phyloP scores from a whole-genome alignment of 2,113 vertebrate species.

The Xiphophorus maculatus region DNA sequence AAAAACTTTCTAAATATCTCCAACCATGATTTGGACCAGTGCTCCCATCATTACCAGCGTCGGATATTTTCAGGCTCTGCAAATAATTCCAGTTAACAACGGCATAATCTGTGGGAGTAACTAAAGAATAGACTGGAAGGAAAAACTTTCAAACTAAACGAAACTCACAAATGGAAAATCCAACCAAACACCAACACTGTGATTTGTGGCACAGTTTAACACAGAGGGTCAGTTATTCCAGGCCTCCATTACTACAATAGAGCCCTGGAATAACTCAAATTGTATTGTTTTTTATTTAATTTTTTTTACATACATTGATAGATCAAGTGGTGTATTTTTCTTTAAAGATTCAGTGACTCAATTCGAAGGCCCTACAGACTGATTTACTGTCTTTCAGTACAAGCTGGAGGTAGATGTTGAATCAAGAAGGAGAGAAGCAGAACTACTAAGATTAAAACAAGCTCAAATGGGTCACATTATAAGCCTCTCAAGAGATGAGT shows the following conservation, averaged over 20 bases:
- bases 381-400: neutral
- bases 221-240: neutral
- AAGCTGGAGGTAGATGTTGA: constrained; percentile 58
- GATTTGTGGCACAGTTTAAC: neutral
- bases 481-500: constrained; percentile 59
- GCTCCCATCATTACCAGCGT: neutral
- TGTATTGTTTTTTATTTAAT: too few relatives aligned
- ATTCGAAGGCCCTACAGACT: neutral
- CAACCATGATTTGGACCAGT: neutral
- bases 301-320: too few relatives aligned
- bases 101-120: neutral
- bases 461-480: constrained; percentile 65
- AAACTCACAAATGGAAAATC: neutral
- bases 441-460: constrained; percentile 59
- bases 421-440: constrained; percentile 39
- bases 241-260: neutral
- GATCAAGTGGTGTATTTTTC: neutral
- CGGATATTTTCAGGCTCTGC: neutral
- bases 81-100: neutral
- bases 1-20: too few relatives aligned
- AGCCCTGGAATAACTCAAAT: too few relatives aligned
- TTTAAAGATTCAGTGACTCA: neutral
- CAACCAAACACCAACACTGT: neutral
- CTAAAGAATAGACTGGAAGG: neutral
- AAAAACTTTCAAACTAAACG: neutral